Base-by-base conservation (phyloP, 2,113 vertebrate genomes). In the Atrichornis clamosus region DNA sequence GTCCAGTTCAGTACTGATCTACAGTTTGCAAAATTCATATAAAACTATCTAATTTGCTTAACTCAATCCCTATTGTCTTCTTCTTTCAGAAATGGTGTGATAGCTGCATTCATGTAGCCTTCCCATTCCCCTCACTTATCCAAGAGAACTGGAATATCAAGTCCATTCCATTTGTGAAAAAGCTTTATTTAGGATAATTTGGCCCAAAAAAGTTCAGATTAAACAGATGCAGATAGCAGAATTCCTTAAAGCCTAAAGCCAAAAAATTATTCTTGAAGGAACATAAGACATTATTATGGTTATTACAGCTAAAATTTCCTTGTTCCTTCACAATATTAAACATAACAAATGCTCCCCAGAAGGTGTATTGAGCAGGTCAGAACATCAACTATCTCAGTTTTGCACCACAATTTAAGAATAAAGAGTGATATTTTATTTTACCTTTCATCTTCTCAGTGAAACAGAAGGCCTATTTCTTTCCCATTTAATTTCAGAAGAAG, bases 271-370 rank as follows among this genome's bases (percentile, higher is more conserved):
- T 89, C 77, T 91, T 95, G 92, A 92, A 95, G 91, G 84, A 97
- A 96, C 49, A 82, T 20, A 85, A 42, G 88, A 94, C 53, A 86
- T 97, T 97, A 96, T 97, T 96, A 94, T 96, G 84, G 75, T 94
- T 97, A 96, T 94, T 97, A 95, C 59, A 95, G 90, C 82, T 96
- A 96, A 97, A 94, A 95, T 95, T 97, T 95, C 89, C 92, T 95
- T 92, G 83, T 95, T 96, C 4, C 6, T 92, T 97, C 96, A 96
- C 84, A 93, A 96, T 96, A 96, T 95, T 97, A 95, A 96, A 80
- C 46, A 92, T 92, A 97, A 97, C 70, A 97, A 97, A 95, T 87
- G 41, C 32, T 93, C 85, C 88, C 94, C 91, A 91, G 79, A 81
- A 97, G 92, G 79, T 95, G 96, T 93, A 94, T 95, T 93, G 95